These are phyloP conservation scores for Phaenicophaeus curvirostris DNA, from an alignment of 2,797 vertebrate species.

Conservation along the genomic window DNA sequence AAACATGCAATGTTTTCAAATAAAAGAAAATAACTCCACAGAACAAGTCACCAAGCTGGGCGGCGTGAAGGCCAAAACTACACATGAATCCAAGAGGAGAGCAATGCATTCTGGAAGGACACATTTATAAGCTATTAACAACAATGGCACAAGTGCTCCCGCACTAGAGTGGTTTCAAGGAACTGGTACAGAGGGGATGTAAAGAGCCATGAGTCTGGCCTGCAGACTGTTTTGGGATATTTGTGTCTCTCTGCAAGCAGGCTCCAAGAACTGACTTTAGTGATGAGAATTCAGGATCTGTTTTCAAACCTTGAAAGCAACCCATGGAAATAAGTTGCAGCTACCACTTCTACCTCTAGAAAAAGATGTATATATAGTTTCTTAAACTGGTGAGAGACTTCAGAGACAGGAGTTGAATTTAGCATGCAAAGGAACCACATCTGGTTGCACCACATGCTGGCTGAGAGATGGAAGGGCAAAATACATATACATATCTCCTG, in stretches of 20 bases:
- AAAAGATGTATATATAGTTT: not conserved
- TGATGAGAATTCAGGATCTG: not conserved
- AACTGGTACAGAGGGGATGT: not conserved
- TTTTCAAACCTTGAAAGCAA: not conserved
- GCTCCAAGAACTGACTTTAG: not conserved
- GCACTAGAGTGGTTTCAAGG: not conserved
- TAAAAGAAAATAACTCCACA: not conserved
- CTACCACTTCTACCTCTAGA: not conserved
- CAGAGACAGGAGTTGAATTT: not conserved
- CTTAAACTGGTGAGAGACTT: not conserved
- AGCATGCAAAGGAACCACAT: not conserved
- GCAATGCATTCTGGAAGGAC: not conserved
- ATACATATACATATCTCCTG: not conserved
- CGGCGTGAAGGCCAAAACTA: not conserved
- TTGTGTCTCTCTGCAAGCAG: not conserved
- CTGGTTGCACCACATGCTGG: not conserved
- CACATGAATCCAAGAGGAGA: not conserved
- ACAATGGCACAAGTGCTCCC: not conserved
- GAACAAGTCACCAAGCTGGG: not conserved
- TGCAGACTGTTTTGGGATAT: rapidly evolving
- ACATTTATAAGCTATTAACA: not conserved
- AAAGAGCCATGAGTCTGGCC: not conserved
- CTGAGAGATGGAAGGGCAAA: not conserved
- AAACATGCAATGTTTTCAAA: not conserved
- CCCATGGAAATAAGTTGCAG: not conserved